phyloP scores from a whole-genome alignment of 2,888 invertebrate species.

The Drosophila borborema region DNA sequence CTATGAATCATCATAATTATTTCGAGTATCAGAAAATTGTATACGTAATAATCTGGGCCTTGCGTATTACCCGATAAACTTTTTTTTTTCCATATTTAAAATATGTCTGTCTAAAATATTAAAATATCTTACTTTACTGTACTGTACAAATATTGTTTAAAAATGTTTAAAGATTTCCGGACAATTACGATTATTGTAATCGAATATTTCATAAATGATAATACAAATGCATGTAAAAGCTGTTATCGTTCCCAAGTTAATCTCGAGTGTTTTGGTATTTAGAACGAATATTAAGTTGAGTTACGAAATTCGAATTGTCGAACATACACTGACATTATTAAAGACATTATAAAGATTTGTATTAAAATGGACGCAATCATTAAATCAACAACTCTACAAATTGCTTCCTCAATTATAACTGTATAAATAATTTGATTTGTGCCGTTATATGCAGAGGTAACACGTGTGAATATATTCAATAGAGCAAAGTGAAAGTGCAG shows the following conservation, averaged over 20 bases:
- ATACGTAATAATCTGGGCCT: not conserved
- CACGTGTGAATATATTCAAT: not conserved
- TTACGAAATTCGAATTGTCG: not conserved
- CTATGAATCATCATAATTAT: not conserved
- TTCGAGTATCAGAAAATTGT: not conserved
- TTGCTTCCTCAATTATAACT: slow-evolving; percentile 3
- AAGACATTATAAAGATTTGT: too few relatives aligned
- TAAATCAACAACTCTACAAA: not conserved
- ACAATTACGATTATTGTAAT: not conserved
- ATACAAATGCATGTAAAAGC: not conserved
- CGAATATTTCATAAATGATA: not conserved
- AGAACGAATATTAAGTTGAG: not conserved
- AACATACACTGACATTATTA: not conserved
- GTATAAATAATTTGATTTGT: not conserved
- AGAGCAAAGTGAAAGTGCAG: slow-evolving; percentile 41
- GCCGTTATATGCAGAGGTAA: not conserved
- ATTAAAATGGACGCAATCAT: not conserved
- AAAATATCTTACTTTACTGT: too few relatives aligned
- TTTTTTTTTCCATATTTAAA: too few relatives aligned
- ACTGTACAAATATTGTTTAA: too few relatives aligned
- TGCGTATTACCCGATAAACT: not conserved
- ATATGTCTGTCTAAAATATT: too few relatives aligned
- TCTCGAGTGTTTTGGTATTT: not conserved
- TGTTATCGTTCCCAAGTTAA: not conserved
- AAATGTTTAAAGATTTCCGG: too few relatives aligned